These are phyloP conservation scores for Taeniopygia guttata DNA, from an alignment of 2,797 vertebrate genomes.

Conservation along the genomic window DNA sequence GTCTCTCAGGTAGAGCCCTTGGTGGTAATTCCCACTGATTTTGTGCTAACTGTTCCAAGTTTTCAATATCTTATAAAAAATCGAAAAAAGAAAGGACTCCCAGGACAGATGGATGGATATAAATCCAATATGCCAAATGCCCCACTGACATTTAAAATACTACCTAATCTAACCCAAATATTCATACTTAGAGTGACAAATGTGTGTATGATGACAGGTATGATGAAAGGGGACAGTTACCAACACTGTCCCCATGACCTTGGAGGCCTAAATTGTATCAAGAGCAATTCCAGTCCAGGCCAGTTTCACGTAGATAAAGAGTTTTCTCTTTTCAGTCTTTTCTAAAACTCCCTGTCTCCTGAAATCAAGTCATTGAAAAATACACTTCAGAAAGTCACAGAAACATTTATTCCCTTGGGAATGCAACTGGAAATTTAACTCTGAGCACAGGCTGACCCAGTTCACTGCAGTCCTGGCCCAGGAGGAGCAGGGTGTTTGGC, in stretches of 20 bases:
- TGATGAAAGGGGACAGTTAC: not conserved
- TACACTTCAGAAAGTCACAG: not conserved
- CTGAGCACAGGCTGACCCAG: not conserved
- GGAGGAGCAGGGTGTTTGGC: not conserved
- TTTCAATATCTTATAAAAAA: not conserved
- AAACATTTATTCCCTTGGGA: not conserved
- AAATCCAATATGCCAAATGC: not conserved
- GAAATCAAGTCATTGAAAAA: not conserved
- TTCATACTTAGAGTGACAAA: not conserved
- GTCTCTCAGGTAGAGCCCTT: not conserved
- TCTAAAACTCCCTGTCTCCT: not conserved
- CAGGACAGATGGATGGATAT: not conserved
- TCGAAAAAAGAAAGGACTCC: not conserved
- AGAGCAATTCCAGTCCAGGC: not conserved
- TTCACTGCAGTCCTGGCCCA: not conserved
- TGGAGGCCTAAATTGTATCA: not conserved
- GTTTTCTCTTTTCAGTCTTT: not conserved
- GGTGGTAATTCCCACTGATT: not conserved
- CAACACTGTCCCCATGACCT: not conserved
- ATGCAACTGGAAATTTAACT: not conserved
- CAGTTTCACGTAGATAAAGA: not conserved
- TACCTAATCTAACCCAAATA: not conserved
- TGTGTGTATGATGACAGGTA: not conserved
- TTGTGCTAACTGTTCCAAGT: not conserved
- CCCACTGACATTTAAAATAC: not conserved